These are phyloP conservation scores for Anguilla rostrata DNA, from an alignment of 2,113 vertebrate species.

Conservation along the genomic window DNA sequence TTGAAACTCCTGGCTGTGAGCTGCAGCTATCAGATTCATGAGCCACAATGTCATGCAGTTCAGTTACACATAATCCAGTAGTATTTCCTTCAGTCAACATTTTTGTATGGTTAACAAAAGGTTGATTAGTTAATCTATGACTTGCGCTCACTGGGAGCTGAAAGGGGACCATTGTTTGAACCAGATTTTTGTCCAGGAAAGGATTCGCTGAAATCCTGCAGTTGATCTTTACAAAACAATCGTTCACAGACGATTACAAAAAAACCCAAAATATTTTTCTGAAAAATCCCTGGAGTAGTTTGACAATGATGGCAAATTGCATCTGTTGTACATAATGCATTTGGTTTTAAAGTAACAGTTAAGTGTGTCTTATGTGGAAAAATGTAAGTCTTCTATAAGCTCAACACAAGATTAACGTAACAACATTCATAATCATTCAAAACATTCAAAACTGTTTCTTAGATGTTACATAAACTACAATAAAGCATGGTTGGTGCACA, in stretches of 20 bases:
- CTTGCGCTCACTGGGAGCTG: not conserved
- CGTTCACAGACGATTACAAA: not conserved
- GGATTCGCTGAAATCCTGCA: not conserved
- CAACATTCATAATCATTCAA: not conserved
- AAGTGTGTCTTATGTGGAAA: not conserved
- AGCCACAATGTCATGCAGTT: conserved; percentile 1
- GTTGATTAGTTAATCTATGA: conserved; percentile 35
- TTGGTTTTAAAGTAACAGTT: not conserved
- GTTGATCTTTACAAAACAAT: conserved; percentile 2
- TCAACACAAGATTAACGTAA: not conserved
- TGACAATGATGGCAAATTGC: conserved; percentile 1
- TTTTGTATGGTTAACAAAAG: conserved; percentile 20
- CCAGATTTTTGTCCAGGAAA: not conserved
- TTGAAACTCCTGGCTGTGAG: not conserved
- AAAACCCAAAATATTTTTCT: not conserved
- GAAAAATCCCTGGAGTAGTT: not conserved
- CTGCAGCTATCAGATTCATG: not conserved
- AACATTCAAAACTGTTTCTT: not conserved
- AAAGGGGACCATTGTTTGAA: conserved; percentile 14
- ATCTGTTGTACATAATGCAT: not conserved
- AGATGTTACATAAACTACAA: not conserved
- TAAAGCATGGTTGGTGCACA: not conserved
- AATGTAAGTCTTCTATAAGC: not conserved
- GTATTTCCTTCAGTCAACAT: conserved; percentile 34
- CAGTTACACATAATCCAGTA: conserved; percentile 31